Base-by-base conservation (phyloP, 2,797 vertebrate genomes). In the Philypnodon macrostomus region DNA sequence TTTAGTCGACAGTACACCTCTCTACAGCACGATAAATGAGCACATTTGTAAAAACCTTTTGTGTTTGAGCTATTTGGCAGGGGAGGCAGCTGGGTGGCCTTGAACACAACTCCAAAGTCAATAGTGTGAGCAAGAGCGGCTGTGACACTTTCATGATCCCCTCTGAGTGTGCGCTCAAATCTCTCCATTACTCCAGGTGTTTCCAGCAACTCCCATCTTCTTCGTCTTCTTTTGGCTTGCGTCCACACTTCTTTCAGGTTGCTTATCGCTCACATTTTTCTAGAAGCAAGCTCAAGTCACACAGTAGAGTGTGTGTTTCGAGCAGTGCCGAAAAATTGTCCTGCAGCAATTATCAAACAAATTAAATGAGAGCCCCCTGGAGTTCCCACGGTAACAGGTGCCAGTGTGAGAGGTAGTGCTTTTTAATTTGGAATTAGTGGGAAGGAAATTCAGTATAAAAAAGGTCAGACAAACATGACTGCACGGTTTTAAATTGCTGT, bases 91-190 rank as follows among this genome's bases (percentile, higher is more conserved):
- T 63, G 50, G 37, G 58, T 73, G 80, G 81, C 87, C 89, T 88
- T 90, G 85, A 89, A 87, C 80, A 75, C 47, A 66, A 64, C 67
- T 74, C 70, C 79, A 88, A 87, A 89, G 89, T 89, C 88, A 82
- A 76, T 77, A 68, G 77, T 68, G 58, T 70, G 58, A 72, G 54
- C 36, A 59, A 23, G 50, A 64, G 64, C 39, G 66, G 64, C 77
- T 73, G 40, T 75, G 77, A 81, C 75, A 79, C 59, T 68, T 53
- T 64, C 63, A 62, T 77, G 73, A 82, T 76, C 73, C 70, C 66
- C 60, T 83, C 63, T 74, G 70, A 81, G 70, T 58, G 50, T 21
- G 26, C 47, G 42, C 54, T 76, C 41, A 44, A 64, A 35, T 53
- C 59, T 47, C 37, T 59, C 60, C 69, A 79, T 81, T 73, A 54